Evolutionary conservation across 1,140 invertebrate species (phyloP).

Genomic region (Nomia melanderi): DNA sequence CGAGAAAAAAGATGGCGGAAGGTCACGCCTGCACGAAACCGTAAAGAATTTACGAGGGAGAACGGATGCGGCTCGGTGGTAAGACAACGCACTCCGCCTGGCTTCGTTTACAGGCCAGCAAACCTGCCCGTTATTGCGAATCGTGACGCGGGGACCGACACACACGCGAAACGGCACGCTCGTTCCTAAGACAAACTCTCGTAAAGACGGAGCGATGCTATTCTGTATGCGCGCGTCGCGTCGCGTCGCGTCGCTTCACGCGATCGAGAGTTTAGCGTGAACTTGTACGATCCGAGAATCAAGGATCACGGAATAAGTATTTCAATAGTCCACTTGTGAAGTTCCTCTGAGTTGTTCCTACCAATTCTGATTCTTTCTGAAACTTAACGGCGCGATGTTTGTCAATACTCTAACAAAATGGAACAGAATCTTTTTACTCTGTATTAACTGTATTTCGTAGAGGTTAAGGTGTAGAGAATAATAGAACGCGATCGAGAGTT

Average conservation of each 20-base stretch:
- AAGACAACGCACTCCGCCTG: background rate
- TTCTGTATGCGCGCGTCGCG: conserved; percentile 30
- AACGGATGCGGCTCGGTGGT: conserved; percentile 6
- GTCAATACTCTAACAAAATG: too few species aligned
- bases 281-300: background rate
- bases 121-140: conserved; percentile 35
- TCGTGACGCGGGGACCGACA: conserved; percentile 30
- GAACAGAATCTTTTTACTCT: too few species aligned
- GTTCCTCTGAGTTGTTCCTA: too few species aligned
- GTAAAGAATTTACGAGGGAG: conserved; percentile 68
- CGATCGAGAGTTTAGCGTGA: conserved; percentile 19
- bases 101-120: conserved; percentile 18
- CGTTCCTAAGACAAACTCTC: background rate
- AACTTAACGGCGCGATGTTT: too few species aligned
- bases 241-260: background rate
- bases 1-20: conserved; percentile 1
- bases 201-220: conserved; percentile 36
- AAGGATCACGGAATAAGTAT: background rate
- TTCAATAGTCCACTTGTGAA: too few species aligned
- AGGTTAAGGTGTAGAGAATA: too few species aligned
- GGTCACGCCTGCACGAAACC: conserved; percentile 52
- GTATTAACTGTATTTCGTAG: too few species aligned
- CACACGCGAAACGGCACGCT: conserved; percentile 10
- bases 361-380: too few species aligned
- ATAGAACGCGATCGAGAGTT: too few species aligned